Base-by-base conservation (phyloP, 2,113 vertebrate species). In the Paraplagusia blochii region DNA sequence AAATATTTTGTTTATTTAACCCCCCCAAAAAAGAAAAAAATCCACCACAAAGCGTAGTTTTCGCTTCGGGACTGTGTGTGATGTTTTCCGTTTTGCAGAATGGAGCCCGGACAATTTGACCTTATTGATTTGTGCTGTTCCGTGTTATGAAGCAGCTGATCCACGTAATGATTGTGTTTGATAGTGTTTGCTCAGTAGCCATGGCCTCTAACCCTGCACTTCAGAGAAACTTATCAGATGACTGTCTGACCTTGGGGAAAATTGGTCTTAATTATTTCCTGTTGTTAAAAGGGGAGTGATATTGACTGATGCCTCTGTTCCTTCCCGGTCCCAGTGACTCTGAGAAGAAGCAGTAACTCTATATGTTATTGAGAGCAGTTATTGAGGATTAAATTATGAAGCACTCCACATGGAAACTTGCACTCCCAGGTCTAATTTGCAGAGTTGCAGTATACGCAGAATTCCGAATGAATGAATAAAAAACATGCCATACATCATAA, bases 201-300 rank as follows among this genome's bases (percentile, higher is more conserved):
- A 72, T 84, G 83, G 92, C 80, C 90, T 89, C 90, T 90, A 62
- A 87, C 87, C 86, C 78, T 36, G 70, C 76, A 80, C 79, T 85
- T 84, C 83, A 78, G 78, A 80, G 80, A 82, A 76, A 66, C 87
- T 93, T 93, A 93, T 93, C 90, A 88, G 90, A 90, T 93, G 88
- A 91, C 89, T 87, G 57, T 92, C 90, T 94, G 90, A 92, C 90
- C 83, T 88, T 88, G 80, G 88, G 22, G 87, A 91, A 93, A 93
- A 93, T 94, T 93, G 86, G 85, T 77, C 82, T 91, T 89, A 94
- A 92, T 94, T 88, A 79, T 88, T 92, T 94, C 90, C 90, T 93
- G 87, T 92, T 87, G 88, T 87, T 92, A 88, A 88, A 88, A 88
- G 89, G 82, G 53, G 87, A 88, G 84, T 80, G 80, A 85, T 82